Evolutionary conservation across 92 coral and sea anemone genomes (phyloP).

Genomic region (Desmophyllum pertusum): DNA sequence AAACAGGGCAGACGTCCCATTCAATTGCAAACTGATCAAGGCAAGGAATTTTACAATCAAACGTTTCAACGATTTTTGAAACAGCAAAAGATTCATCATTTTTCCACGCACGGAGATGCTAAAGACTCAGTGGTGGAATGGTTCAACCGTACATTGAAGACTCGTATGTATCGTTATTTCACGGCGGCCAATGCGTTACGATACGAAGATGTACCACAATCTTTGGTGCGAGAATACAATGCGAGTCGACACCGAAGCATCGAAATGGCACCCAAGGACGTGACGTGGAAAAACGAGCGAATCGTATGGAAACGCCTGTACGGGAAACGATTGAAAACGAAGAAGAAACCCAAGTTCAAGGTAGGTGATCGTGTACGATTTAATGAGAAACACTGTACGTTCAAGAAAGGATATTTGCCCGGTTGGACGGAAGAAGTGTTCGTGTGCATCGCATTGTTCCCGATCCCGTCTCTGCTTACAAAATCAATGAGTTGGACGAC

Average conservation of each 20-base stretch:
- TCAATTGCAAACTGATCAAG: conserved; percentile 50
- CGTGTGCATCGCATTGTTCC: too few species aligned
- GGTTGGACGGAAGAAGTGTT: conserved; percentile 58
- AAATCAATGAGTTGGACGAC: conserved; percentile 35
- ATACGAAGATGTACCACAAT: conserved; percentile 34
- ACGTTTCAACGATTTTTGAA: conserved; percentile 10
- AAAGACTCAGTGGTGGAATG: conserved; percentile 56
- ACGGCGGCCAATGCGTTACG: conserved; percentile 23
- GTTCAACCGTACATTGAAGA: conserved; percentile 54
- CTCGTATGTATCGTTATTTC: conserved; percentile 51
- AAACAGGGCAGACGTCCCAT: conserved; percentile 4
- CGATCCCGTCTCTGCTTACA: too few species aligned
- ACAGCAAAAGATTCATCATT: conserved; percentile 31
- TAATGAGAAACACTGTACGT: conserved; percentile 13
- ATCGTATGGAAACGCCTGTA: conserved; percentile 41
- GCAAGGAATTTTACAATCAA: conserved; percentile 51
- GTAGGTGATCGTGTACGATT: conserved; percentile 39
- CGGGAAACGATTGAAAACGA: neutral
- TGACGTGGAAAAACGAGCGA: too few species aligned
- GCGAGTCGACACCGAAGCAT: too few species aligned
- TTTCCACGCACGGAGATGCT: conserved; percentile 50
- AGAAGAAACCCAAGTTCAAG: conserved; percentile 5
- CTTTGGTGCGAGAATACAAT: conserved; percentile 43
- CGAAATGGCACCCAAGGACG: too few species aligned
- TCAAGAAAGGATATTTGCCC: conserved; percentile 38